Base-by-base conservation (phyloP, 2,888 invertebrate genomes). In the Taenaris catops region DNA sequence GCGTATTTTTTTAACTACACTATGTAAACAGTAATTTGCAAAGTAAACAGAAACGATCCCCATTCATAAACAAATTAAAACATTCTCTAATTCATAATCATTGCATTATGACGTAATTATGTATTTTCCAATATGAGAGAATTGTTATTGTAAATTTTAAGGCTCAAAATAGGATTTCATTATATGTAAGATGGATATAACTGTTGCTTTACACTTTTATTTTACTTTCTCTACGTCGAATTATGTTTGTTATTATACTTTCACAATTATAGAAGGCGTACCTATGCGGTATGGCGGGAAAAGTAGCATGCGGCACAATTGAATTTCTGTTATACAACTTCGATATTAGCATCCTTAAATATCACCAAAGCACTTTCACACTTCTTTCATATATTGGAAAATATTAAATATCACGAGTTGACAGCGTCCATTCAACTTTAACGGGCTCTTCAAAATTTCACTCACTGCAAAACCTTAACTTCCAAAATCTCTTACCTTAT, bases 401-500 rank as follows among this genome's bases (percentile, higher is more conserved):
- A 27, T 21, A 21, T 19, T 12, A 31, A 34, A 17, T 25, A 27
- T 42, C 42, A 41, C 36, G 23, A 33, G 19, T 25, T 34, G 19
- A 31, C 29, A 44, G 27, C 35, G 35, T 46, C 53, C 45, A 48
- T 41, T 46, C 44, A 49, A 51, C 48, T 51, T 49, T 53, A 57
- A 59, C 54, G 43, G 54, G 49, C 50, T 42, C 47, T 55, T 55
- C 53, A 49, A 45, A 48, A 45, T 46, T 53, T 53, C 67, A 68
- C 70, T 55, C 44, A 58, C 59, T 57, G 41, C 24, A 32, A 41
- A 44, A 34, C 35, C 40, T 55, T 43, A 45, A 36, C 33, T 42
- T 44, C 43, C 44, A 48, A 53, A 52, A 55, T 53, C 10, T 46
- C 79, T 84, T 84, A 84, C 84, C 84, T 83, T 55, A 36, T 19